Conservation (phyloP, 2,797 vertebrate genomes). For the Alosa sapidissima region DNA sequence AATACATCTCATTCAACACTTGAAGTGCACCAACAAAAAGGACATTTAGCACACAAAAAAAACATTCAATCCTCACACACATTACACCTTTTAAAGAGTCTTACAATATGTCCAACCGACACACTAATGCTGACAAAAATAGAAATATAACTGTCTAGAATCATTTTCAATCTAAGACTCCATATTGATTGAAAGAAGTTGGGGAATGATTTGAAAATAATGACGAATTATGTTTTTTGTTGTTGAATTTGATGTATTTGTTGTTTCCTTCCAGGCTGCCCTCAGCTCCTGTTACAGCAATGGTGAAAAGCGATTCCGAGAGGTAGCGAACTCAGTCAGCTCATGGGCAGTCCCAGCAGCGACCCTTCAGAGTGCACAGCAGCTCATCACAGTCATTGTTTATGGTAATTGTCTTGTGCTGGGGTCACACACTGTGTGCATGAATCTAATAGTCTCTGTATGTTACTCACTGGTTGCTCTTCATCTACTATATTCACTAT, state of each 20-base stretch:
- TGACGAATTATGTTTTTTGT: too few species aligned
- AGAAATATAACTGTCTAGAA: too few species aligned
- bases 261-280: constrained; percentile 48
- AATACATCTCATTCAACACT: too few species aligned
- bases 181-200: too few species aligned
- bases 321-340: constrained; percentile 30
- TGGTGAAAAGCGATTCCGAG: constrained; percentile 27
- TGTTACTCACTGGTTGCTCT: background rate
- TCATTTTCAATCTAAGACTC: too few species aligned
- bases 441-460: background rate
- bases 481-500: background rate
- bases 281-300: constrained; percentile 55
- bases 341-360: constrained; percentile 55
- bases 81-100: too few species aligned
- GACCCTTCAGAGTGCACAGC: constrained; percentile 47
- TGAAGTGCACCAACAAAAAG: too few species aligned
- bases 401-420: constrained; percentile 61
- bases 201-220: too few species aligned
- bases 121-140: too few species aligned
- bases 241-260: background rate
- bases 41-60: too few species aligned
- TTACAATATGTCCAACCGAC: too few species aligned
- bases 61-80: too few species aligned
- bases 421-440: background rate
- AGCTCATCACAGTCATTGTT: constrained; percentile 63